Base-by-base conservation (phyloP, 2,888 invertebrate genomes). In the Lasioglossum figueresi region DNA sequence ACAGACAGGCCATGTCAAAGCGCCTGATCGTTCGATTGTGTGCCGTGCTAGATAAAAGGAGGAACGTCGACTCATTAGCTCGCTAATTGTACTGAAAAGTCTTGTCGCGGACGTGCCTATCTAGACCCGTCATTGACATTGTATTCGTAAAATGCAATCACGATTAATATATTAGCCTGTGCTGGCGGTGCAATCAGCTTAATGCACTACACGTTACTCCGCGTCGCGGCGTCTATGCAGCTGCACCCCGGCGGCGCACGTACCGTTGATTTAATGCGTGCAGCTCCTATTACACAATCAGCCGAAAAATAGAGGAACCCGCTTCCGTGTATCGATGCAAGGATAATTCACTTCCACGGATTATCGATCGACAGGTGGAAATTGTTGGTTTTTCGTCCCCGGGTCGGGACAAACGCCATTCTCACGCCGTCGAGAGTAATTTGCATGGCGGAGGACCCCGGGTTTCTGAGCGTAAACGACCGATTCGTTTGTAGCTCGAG, bases 101-200 rank as follows among this genome's bases (percentile, higher is more conserved):
- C 34, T 8, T n/a, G 16, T 37, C 8, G 23, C 43, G 43, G 31
- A 19, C 31, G 63, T 23, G 34, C 45, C 43, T 8, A n/a, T 68
- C 12, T 34, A 12, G 12, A 43, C 34, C 31, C n/a, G 34, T 48
- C 19, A 66, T 45, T 5, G 76, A 31, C 27, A 37, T 14, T 56
- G 37, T 71, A 40, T 48, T 12, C 6, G n/a, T 37, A n/a, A 63
- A 27, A 79, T 31, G 59, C 45, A 78, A 84, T 82, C 75, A 78
- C 68, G 23, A 63, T 80, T 83, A 80, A 52, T 56, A 63, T 76
- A 79, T 71, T 70, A 63, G 45, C 43, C 45, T 14, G 73, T 27
- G 59, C 59, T 31, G 74, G 27, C 68, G 56, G 43, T 14, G 79
- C 72, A 79, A 85, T 83, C 76, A 83, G 77, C 59, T 83, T 83